Evolutionary conservation across 30 jellyfish, hydroid and myxozoan species (phyloP).

Genomic region (Clytia hemisphaerica): DNA sequence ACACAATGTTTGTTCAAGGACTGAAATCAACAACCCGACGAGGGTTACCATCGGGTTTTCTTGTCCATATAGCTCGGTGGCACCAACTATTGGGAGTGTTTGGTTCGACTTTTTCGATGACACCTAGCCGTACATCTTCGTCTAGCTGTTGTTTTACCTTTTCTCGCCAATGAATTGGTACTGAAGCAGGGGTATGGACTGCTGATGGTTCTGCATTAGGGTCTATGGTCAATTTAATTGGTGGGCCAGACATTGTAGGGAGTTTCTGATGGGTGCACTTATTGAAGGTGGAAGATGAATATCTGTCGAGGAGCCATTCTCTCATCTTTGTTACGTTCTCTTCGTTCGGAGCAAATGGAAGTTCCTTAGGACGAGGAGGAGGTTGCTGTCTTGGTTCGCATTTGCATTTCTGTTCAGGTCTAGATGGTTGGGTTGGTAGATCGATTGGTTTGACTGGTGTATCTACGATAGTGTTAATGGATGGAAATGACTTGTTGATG

Average conservation of each 20-base stretch:
- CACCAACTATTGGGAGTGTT: conserved; percentile 44
- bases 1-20: conserved; percentile 24
- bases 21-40: conserved; percentile 27
- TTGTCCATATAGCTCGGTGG: conserved; percentile 12
- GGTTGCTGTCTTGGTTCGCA: conserved; percentile 1
- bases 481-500: not conserved
- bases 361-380: conserved; percentile 20
- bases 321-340: conserved; percentile 21
- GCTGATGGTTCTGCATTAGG: conserved; percentile 27
- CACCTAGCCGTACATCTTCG: conserved; percentile 17
- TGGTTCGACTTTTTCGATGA: conserved; percentile 27
- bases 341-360: conserved; percentile 5
- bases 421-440: not conserved
- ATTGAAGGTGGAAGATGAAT: conserved; percentile 19
- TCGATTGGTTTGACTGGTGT: too few relatives aligned
- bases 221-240: conserved; percentile 3
- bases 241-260: conserved; percentile 34
- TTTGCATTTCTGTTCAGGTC: conserved; percentile 2
- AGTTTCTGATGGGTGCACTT: conserved; percentile 43
- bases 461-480: not conserved
- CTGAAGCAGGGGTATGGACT: conserved; percentile 31
- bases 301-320: conserved; percentile 29
- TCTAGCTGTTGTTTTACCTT: conserved; percentile 20
- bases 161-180: conserved; percentile 29
- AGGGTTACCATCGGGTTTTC: not conserved